Evolutionary conservation across 92 coral and sea anemone species (phyloP), one percentile per base, ranked within the genome.

Genomic region (Blastomussa wellsi): DNA sequence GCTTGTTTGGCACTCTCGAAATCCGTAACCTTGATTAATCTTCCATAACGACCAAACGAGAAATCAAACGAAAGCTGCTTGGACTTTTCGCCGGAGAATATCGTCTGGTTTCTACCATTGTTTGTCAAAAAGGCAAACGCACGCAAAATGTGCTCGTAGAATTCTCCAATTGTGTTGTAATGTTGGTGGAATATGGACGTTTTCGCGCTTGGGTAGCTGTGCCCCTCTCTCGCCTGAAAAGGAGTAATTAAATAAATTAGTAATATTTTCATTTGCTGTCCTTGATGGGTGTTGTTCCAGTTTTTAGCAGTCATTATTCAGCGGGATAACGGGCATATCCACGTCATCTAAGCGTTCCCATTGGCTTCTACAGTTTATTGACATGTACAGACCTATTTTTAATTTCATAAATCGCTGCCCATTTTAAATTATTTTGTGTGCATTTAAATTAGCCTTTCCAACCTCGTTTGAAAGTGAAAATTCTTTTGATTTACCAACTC

Each of bases 111-210:
- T 4, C 22, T 74, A 47, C 91, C 91, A 60, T 82, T 72, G 47
- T 84, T 60, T 16, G 91, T 83, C 37, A 89, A 80, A 53, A 59
- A 60, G 48, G 64, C 69, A n/a, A 91, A 78, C 3, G 85, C 80
- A 32, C 57, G 36, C 0, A 91, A 80, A 24, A 91, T 81, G 76
- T 75, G 74, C 31, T 83, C 66, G 86, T 91, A 91, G 47, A 91
- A 75, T 29, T 89, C 87, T 2, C 94, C 94, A 44, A 91, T 91
- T 10, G 92, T 91, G 87, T 80, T 84, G 51, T 91, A 82, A 57
- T 88, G 90, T 41, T 67, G 42, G 53, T 32, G 60, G 33, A 66
- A 81, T 78, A 20, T 53, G 7, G 71, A 22, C n/a, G 26, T 76
- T 28, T 3, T 51, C 51, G 59, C 33, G 39, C 20, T 72, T 19